These are phyloP conservation scores for Linyphia triangularis DNA, from an alignment of 2,888 invertebrate genomes.

Conservation along the genomic window DNA sequence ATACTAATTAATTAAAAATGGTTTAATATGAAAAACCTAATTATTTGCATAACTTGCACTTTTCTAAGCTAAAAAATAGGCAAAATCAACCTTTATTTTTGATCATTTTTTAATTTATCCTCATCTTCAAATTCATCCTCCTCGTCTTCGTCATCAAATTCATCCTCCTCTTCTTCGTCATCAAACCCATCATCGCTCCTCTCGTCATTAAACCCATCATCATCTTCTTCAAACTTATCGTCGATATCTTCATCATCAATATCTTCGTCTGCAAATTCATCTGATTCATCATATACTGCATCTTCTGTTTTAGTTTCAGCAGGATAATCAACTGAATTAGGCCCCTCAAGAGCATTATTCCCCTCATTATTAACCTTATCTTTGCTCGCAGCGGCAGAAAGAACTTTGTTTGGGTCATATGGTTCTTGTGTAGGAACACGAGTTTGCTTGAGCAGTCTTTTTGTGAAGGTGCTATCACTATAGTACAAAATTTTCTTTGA, in stretches of 20 bases:
- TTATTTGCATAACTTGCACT: conserved; percentile 8
- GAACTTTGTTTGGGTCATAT: conserved; percentile 23
- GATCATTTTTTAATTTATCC: conserved; percentile 1
- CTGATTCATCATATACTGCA: conserved; percentile 16
- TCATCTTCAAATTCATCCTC: too few relatives aligned
- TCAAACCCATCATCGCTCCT: background rate
- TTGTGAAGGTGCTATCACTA: conserved; percentile 21
- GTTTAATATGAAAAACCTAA: conserved; percentile 13
- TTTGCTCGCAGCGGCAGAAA: conserved; percentile 14
- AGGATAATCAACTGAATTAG: conserved; percentile 16
- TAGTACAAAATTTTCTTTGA: conserved; percentile 28
- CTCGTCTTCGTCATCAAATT: too few relatives aligned
- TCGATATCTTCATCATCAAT: too few relatives aligned
- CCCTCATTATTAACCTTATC: conserved; percentile 8
- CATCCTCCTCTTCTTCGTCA: too few relatives aligned
- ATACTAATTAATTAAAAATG: conserved; percentile 16
- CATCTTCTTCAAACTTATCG: conserved; percentile 8
- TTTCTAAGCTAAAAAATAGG: conserved; percentile 10
- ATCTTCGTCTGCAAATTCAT: conserved; percentile 16
- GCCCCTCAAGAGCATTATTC: conserved; percentile 4
- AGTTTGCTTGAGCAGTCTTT: conserved; percentile 16
- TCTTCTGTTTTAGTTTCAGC: conserved; percentile 2
- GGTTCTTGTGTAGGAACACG: conserved; percentile 22
- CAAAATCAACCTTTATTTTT: background rate
- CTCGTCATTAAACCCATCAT: background rate